Evolutionary conservation across 2,113 vertebrate genomes (phyloP), one percentile per base, ranked within the genome.

Genomic region (Rattus norvegicus): DNA sequence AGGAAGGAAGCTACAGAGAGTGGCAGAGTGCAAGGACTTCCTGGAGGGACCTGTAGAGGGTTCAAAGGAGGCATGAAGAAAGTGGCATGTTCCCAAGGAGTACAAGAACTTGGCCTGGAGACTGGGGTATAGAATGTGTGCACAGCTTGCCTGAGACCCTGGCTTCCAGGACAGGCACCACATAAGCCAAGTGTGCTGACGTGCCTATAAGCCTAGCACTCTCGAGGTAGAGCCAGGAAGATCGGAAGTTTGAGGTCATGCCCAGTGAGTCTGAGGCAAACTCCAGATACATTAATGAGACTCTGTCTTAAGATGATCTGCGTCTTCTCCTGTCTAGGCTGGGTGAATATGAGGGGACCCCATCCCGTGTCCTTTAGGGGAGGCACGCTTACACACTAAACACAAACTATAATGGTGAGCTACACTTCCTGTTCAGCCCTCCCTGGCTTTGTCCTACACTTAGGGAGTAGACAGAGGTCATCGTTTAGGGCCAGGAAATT

Each of bases 41-140:
- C 54, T 14, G 28, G 36, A 20, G 90, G 54, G 69, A n/a, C 11
- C 1, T 22, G n/a, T 13, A 59, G 73, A 80, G 67, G 84, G 10
- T 39, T 65, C 87, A 49, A 36, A 63, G 70, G 67, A 84, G 81
- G 61, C 7, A 0, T 5, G 19, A 86, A 36, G 75, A 54, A 8
- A 54, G 47, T 14, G 54, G n/a, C 49, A 6, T 88, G n/a, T 96
- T 93, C 61, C 90, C 83, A 63, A 59, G 63, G 83, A 59, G 83
- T 28, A 5, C 3, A 26, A 39, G 54, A 70, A 36, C 7, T 43
- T 17, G 24, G 87, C 36, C 52, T 30, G 19, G n/a, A 30, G n/a
- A 30, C 87, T 89, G 36, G 22, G 49, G 24, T 4, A 14, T 17
- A 43, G 70, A 30, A 36, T 26, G 14, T 54, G 9, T 30, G 33